Evolutionary conservation across 2,113 vertebrate species (phyloP), one percentile per base, ranked within the genome.

Genomic region (Onychorhynchus coronatus): DNA sequence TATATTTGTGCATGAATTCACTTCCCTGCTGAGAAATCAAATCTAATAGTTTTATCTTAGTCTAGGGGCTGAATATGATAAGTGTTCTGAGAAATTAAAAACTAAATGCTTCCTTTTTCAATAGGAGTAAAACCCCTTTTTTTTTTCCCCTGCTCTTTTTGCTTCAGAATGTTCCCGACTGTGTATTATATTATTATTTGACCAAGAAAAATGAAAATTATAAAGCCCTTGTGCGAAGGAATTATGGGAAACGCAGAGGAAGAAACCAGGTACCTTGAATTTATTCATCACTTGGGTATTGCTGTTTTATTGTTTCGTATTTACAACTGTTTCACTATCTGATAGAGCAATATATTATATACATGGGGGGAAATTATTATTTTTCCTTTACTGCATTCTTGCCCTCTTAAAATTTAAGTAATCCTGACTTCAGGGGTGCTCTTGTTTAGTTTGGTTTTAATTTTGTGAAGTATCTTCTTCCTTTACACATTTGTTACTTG

Each of bases 161-260:
- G 9, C 97, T 98, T 83, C 83, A 99, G 99, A 99, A 98, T 95
- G 99, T 99, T 80, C 98, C 99, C 0, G 99, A 99, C 96, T 99
- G 99, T 96, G 99, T 99, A 94, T 98, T 99, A 61, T 99, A 99
- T 98, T 99, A 99, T 97, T 99, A 99, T 97, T 98, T 99, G 98
- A 99, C 99, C 61, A 99, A 99, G 98, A 99, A 99, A 98, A 99
- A 99, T 97, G 99, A 99, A 97, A 99, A 99, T 96, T 99, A 98
- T 95, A 99, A 99, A 98, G 99, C 99, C 7, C 98, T 99, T 52
- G 99, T 99, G 88, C 98, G 99, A 95, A 98, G 99, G 47, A 99
- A 99, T 97, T 99, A 99, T 9, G 99, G 99, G 41, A 99, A 99
- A 97, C 98, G 99, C 62, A 98, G 99, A 97, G 99, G 99, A 87